Percentiles rank a stretch among this genome's conserved stretches.
phyloP scores from a whole-genome alignment of 2,888 invertebrate species.

The Nomada goodeniana region DNA sequence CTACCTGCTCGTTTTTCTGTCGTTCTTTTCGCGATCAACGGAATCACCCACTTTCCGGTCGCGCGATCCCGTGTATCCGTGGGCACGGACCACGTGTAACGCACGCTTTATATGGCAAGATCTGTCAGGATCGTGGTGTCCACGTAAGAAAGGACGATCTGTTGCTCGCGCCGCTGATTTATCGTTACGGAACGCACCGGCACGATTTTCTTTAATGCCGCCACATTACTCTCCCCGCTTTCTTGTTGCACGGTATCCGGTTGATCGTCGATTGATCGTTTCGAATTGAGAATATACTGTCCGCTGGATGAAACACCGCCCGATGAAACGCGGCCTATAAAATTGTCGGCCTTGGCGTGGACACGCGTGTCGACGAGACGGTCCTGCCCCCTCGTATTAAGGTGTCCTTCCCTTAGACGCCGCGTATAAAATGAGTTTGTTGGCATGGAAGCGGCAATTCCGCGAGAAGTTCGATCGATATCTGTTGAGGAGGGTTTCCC shows the following conservation, averaged over 20 bases:
- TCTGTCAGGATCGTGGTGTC: conserved; percentile 60
- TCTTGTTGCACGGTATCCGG: conserved; percentile 59
- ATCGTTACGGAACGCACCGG: conserved; percentile 54
- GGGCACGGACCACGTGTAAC: conserved; percentile 53
- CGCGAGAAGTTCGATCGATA: not conserved
- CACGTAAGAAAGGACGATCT: conserved; percentile 61
- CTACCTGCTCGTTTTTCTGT: conserved; percentile 15
- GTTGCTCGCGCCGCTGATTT: conserved; percentile 66
- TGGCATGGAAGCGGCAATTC: conserved; percentile 39
- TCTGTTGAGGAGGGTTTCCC: too few species aligned
- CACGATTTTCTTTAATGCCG: conserved; percentile 65
- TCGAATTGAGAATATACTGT: conserved; percentile 60
- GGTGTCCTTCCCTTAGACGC: conserved; percentile 38
- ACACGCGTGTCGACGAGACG: conserved; percentile 39
- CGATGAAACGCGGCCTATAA: conserved; percentile 57
- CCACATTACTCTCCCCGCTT: conserved; percentile 33
- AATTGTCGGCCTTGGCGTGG: conserved; percentile 47
- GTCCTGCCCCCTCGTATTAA: conserved; percentile 29
- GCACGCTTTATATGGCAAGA: conserved; percentile 66
- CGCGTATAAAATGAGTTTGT: conserved; percentile 39
- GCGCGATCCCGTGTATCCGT: conserved; percentile 48
- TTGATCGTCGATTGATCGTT: conserved; percentile 67
- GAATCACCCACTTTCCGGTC: conserved; percentile 64
- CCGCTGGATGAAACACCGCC: conserved; percentile 43
- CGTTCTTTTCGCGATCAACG: conserved; percentile 44